Percentiles rank a stretch among this genome's conserved stretches.
Conservation (phyloP, 2,797 vertebrate genomes). For the Alectoris magna region DNA sequence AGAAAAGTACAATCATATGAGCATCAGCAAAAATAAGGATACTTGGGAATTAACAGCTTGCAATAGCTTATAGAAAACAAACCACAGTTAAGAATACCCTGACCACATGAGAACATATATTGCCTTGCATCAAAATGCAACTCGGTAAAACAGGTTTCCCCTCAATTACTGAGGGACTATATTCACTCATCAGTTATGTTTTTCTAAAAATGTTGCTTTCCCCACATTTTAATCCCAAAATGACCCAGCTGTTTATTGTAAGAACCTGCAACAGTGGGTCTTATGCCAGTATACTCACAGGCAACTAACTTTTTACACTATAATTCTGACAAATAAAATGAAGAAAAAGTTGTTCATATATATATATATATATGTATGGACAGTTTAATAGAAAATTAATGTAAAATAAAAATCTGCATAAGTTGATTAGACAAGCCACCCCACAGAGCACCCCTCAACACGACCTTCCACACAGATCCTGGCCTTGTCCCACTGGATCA, state of each 20-base stretch:
- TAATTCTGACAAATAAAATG: background rate
- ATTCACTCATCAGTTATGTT: constrained; percentile 9
- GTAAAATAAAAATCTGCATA: background rate
- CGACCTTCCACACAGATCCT: background rate
- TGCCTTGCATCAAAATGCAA: background rate
- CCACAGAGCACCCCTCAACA: background rate
- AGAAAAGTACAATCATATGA: background rate
- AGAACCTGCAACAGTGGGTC: constrained; percentile 23
- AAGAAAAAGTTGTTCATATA: background rate
- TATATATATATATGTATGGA: no score
- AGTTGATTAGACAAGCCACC: background rate
- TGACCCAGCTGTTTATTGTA: constrained; percentile 5
- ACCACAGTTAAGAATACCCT: background rate
- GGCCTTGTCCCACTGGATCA: background rate
- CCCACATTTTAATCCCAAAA: background rate
- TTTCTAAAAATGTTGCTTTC: background rate
- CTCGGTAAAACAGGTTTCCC: constrained; percentile 1
- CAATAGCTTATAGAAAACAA: background rate
- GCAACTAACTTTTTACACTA: background rate
- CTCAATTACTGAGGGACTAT: constrained; percentile 7
- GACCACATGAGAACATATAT: background rate
- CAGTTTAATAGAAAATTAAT: background rate
- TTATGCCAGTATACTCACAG: background rate
- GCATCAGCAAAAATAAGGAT: background rate
- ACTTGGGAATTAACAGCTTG: constrained; percentile 6